These are phyloP conservation scores for Xyrauchen texanus DNA, from an alignment of 2,113 vertebrate genomes.

Conservation along the genomic window DNA sequence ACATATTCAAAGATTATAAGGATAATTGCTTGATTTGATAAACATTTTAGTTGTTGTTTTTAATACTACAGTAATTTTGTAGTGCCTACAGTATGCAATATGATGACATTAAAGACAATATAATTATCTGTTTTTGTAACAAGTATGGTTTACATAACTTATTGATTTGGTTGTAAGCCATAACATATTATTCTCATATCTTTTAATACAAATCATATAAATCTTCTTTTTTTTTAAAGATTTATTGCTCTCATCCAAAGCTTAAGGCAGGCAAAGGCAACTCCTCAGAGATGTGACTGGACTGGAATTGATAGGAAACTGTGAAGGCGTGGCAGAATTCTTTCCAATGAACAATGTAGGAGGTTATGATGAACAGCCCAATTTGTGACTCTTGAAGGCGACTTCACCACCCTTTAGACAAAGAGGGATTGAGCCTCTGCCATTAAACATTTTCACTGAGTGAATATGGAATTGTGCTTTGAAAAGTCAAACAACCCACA, in stretches of 20 bases:
- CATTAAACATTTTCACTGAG: not conserved
- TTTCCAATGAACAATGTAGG: constrained; percentile 16
- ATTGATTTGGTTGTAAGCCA: not conserved
- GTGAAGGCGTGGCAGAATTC: constrained; percentile 30
- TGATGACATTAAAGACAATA: too few relatives aligned
- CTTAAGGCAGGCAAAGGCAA: constrained; percentile 4
- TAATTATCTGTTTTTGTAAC: too few relatives aligned
- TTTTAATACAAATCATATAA: too few relatives aligned
- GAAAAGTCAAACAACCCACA: too few relatives aligned
- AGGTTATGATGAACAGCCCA: constrained; percentile 7
- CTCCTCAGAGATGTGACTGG: constrained; percentile 17
- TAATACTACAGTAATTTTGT: too few relatives aligned
- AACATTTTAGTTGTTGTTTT: too few relatives aligned
- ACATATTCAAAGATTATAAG: not conserved
- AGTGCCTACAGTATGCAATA: too few relatives aligned
- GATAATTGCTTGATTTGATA: not conserved
- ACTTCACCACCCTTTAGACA: not conserved
- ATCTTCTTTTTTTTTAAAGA: too few relatives aligned
- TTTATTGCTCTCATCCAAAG: not conserved
- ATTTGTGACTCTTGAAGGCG: constrained; percentile 20
- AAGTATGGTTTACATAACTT: not conserved
- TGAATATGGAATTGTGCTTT: not conserved
- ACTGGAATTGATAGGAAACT: constrained; percentile 19
- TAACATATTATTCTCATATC: constrained; percentile 8
- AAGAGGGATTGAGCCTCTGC: not conserved